phyloP scores from a whole-genome alignment of 2,888 invertebrate species.

The Oligia strigilis region DNA sequence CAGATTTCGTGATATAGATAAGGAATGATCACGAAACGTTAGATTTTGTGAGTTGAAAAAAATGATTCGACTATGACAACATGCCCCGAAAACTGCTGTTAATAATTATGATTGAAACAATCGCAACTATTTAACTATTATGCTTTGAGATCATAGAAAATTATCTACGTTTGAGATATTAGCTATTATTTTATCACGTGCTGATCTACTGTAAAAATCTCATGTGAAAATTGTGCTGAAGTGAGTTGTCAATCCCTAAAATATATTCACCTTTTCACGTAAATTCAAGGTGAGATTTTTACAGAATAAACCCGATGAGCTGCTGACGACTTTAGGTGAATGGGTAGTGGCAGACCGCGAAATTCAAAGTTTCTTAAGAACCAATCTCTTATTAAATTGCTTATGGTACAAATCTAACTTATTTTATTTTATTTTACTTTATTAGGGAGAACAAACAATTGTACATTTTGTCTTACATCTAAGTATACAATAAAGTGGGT shows the following conservation, averaged over 20 bases:
- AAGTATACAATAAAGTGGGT: no score
- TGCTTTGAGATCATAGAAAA: no score
- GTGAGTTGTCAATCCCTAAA: background rate
- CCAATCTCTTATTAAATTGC: no score
- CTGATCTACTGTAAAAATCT: background rate
- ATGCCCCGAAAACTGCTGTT: background rate
- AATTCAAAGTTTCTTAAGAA: no score
- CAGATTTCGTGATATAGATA: slow-evolving; percentile 38
- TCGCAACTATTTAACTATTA: background rate
- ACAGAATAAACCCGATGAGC: background rate
- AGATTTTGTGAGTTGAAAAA: background rate
- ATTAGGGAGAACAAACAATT: no score
- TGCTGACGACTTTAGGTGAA: background rate
- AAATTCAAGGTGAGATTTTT: background rate
- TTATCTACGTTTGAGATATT: background rate
- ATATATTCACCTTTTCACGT: background rate
- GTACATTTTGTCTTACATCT: no score
- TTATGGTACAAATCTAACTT: no score
- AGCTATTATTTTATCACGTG: background rate
- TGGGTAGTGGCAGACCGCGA: no score
- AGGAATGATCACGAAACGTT: slow-evolving; percentile 2
- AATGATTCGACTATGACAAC: background rate
- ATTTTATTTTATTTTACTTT: no score
- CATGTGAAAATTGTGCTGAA: background rate
- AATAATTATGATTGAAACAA: background rate